Evolutionary conservation across 1,140 invertebrate genomes (phyloP).

Genomic region (Euschistus heros): DNA sequence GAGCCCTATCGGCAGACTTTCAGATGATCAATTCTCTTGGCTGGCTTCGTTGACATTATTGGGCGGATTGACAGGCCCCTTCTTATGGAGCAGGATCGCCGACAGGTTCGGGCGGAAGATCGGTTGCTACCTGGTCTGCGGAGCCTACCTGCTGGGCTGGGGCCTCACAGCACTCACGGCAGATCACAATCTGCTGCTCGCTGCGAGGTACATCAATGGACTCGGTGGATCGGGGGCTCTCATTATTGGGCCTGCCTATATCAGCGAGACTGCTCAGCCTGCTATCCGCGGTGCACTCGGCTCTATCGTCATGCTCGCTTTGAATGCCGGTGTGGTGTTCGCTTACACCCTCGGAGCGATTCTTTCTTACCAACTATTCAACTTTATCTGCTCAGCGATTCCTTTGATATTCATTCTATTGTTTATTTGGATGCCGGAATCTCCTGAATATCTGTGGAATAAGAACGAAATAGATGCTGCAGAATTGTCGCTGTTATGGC

Average conservation of each 20-base stretch:
- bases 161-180: constrained; percentile 51
- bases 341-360: constrained; percentile 58
- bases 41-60: constrained; percentile 53
- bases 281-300: constrained; percentile 69
- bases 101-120: constrained; percentile 65
- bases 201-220: constrained; percentile 64
- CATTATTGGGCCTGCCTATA: constrained; percentile 70
- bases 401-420: constrained; percentile 51
- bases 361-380: constrained; percentile 51
- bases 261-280: constrained; percentile 73
- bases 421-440: constrained; percentile 70
- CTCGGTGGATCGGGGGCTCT: constrained; percentile 66
- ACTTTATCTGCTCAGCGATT: constrained; percentile 50
- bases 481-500: constrained; percentile 41
- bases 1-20: constrained; percentile 37
- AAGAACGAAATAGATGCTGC: constrained; percentile 39
- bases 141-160: constrained; percentile 69
- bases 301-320: constrained; percentile 69
- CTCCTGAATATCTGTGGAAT: constrained; percentile 58
- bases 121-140: constrained; percentile 53
- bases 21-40: constrained; percentile 44
- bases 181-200: constrained; percentile 48
- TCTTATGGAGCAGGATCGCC: constrained; percentile 55
- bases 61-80: constrained; percentile 60
- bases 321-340: constrained; percentile 70